Base-by-base conservation (phyloP, 2,797 vertebrate species). In the Cephalopachus bancanus region DNA sequence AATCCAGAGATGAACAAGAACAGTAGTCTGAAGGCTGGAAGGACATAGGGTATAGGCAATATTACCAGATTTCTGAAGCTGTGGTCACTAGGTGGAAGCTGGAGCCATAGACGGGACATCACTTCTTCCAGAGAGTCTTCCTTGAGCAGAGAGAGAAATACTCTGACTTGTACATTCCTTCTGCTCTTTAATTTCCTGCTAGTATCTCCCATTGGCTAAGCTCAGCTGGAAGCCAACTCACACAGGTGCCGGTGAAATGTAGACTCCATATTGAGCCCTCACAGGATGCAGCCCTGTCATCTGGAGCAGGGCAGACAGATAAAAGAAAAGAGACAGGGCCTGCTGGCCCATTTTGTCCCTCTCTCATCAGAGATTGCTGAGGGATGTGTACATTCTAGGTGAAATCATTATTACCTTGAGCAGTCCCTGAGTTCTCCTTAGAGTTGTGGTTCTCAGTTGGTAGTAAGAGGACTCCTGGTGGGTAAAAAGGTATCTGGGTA, bases 401-500 rank as follows among this genome's bases (percentile, higher is more conserved):
- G 30, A 93, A 65, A 95, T 86, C 55, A 80, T 22, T 60, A 55
- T 84, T 62, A 71, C 69, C 71, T 22, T 67, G 86, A 87, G 69
- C 28, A 79, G 67, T 78, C 26, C 11, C 33, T 30, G 55, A 67
- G 15, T 81, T 85, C 65, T 53, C 15, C 20, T 37, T 51, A 80
- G n/a, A 55, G 24, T 55, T 65, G 4, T 78, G 74, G 11, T 59
- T 89, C 53, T 96, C 80, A 33, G 0, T 64, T 3, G 1, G n/a
- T 55, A 14, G 79, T 89, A 79, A 85, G n/a, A 69, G 33, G 37
- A 57, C 24, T 67, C 59, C 71, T 53, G 72, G 81, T 11, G 69
- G 44, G 59, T 93, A 72, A 74, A 72, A 84, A 80, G 64, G 59
- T 49, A 30, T 74, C 59, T 91, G 83, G 16, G 24, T 62, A 84